Evolutionary conservation across 2,797 vertebrate species (phyloP), one percentile per base, ranked within the genome.

Genomic region (Oryzias sinensis): DNA sequence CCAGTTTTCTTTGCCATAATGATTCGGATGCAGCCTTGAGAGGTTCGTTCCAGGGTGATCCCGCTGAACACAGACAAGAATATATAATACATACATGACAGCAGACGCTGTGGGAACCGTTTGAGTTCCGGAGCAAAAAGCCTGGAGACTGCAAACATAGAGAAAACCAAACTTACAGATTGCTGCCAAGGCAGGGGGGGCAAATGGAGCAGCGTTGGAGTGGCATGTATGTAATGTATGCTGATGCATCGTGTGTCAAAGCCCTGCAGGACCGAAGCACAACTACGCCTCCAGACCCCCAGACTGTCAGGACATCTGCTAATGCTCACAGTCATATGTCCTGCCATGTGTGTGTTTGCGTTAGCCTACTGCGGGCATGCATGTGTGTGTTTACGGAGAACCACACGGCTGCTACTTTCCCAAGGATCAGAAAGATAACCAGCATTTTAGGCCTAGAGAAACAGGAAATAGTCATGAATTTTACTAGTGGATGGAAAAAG

Each of bases 261-360:
- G 70, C 82, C 87, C 88, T 79, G 72, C 75, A 88, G 88, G 84
- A 87, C 65, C 64, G 76, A 61, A 77, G 54, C 81, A 77, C 71
- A 76, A 84, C 74, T 45, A 70, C 68, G 90, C 90, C 87, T 89
- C 62, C 65, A 88, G 89, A 91, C 89, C 69, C 76, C 76, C 90
- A 91, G 89, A 84, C 89, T 92, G 90, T 90, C 81, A 80, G 80
- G 90, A 90, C 90, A 93, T 91, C 92, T 93, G 92, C 83, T 87
- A 89, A 81, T 49, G 88, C 87, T 89, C 83, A 85, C 84, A 89
- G 91, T 89, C 88, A 88, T 89, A 81, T 86, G 86, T 76, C 57
- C 73, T 47, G 58, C 70, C 62, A 13, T 69, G 69, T 70, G 58
- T 72, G 54, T 76, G 66, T 72, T 14, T 67, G 60, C 53, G 65